Evolutionary conservation across 64 coral and sea anemone species (phyloP).

Genomic region (Actinia equina): DNA sequence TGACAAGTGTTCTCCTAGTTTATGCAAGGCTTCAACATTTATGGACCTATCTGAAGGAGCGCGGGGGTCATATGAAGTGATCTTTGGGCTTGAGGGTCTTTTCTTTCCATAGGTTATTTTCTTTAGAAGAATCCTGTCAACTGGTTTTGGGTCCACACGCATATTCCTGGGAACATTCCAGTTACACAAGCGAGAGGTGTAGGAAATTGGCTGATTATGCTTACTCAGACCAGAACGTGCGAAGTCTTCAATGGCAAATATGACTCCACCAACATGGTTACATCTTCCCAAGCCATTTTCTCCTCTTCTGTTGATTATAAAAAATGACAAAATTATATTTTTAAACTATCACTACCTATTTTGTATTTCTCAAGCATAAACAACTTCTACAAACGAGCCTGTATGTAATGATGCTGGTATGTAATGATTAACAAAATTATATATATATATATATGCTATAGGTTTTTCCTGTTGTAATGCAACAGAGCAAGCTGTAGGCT

Average conservation of each 20-base stretch:
- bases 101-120: slow-evolving; percentile 44
- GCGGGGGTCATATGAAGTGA: slow-evolving; percentile 47
- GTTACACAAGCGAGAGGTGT: slow-evolving; percentile 44
- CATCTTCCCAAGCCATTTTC: slow-evolving; percentile 45
- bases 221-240: slow-evolving; percentile 32
- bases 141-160: slow-evolving; percentile 36
- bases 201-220: slow-evolving; percentile 36
- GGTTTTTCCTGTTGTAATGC: too few relatives aligned
- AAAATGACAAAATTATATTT: not conserved
- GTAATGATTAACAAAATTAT: too few relatives aligned
- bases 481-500: too few relatives aligned
- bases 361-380: too few relatives aligned
- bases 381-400: too few relatives aligned
- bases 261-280: slow-evolving; percentile 63
- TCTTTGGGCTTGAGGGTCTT: slow-evolving; percentile 26
- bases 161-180: slow-evolving; percentile 66
- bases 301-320: slow-evolving; percentile 38
- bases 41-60: slow-evolving; percentile 39
- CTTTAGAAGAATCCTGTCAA: slow-evolving; percentile 37
- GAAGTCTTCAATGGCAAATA: slow-evolving; percentile 69
- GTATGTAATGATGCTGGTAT: too few relatives aligned
- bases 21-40: not conserved
- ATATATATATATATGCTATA: too few relatives aligned
- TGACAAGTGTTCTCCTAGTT: slow-evolving; percentile 16
- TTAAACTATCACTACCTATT: too few relatives aligned